Base-by-base conservation (phyloP, 2,888 invertebrate genomes). In the Digitonthophagus gazella region DNA sequence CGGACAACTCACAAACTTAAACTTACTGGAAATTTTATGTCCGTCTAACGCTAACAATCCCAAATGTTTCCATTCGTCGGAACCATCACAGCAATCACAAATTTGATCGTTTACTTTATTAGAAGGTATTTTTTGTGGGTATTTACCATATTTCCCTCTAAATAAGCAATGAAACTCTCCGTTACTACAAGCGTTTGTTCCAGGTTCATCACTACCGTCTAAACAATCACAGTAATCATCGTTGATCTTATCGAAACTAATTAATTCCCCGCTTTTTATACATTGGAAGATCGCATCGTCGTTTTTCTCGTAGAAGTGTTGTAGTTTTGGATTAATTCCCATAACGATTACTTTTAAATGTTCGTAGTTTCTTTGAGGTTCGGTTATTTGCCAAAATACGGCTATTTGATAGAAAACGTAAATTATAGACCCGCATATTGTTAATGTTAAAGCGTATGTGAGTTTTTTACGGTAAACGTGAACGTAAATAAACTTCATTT, bases 11-110 rank as follows among this genome's bases (percentile, higher is more conserved):
- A 11, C 28, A 5, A 44, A 44, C 11, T 44, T 44, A 44, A 44
- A 44, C 28, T 44, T 44, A 44, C 11, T 5, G 6, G 6, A 2
- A 44, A 44, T 44, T 44, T 44, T 44, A 44, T 44, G 11, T 44
- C 28, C 28, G 1, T 44, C 28, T 44, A 44, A 44, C 2, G 6
- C 28, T 44, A 5, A 44, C 11, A 44, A 44, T 8, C 28, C 20
- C 61, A 15, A 44, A 44, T 58, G 57, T 4, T 82, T 72, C 90
- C 90, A 93, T 81, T 95, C 95, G 82, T 95, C 95, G 61, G 93
- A 92, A n/a, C 94, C 95, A 84, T 95, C 95, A 82, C 95, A 95
- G 78, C 96, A 96, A 82, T 96, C 96, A 85, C 97, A 97, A 73
- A 97, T 90, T 4, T 95, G 94, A 86, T 98, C 97, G 83, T 97